Conservation (phyloP, 1,140 invertebrate species). For the Oncopodura yosiiana region DNA sequence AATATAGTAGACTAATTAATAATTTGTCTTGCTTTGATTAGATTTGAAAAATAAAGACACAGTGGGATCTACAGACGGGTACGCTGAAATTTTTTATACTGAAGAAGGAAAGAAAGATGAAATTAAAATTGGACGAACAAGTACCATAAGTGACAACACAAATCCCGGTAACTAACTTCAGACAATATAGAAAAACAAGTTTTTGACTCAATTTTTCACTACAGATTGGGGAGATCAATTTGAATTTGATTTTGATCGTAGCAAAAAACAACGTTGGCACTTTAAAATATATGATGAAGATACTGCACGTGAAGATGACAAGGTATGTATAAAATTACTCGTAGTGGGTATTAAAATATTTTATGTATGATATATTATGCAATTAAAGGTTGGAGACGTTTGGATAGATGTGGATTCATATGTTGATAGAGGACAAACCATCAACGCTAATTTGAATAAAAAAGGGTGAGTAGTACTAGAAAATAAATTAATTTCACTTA, state of each 20-base stretch:
- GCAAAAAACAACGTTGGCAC: constrained; percentile 26
- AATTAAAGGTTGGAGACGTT: constrained; percentile 20
- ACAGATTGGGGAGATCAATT: constrained; percentile 27
- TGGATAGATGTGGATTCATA: constrained; percentile 27
- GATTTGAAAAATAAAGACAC: constrained; percentile 27
- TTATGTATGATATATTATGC: too few relatives aligned
- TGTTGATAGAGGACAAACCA: constrained; percentile 27
- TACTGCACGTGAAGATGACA: constrained; percentile 6
- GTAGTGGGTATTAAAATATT: constrained; percentile 21
- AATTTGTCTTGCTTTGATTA: too few relatives aligned
- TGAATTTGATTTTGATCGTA: constrained; percentile 28
- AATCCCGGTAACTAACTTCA: constrained; percentile 11
- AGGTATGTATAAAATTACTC: background rate
- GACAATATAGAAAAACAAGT: too few relatives aligned
- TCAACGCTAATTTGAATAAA: constrained; percentile 24
- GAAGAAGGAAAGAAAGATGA: constrained; percentile 10
- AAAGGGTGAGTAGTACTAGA: constrained; percentile 15
- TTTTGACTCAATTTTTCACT: too few relatives aligned
- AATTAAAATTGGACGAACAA: constrained; percentile 17
- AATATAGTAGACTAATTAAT: too few relatives aligned
- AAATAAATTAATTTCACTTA: too few relatives aligned
- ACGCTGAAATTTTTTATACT: constrained; percentile 20
- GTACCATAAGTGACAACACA: constrained; percentile 11
- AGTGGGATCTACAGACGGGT: constrained; percentile 20
- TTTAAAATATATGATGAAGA: constrained; percentile 29